These are phyloP conservation scores for Cyrtonyx montezumae DNA, from an alignment of 2,113 vertebrate genomes.

Conservation along the genomic window DNA sequence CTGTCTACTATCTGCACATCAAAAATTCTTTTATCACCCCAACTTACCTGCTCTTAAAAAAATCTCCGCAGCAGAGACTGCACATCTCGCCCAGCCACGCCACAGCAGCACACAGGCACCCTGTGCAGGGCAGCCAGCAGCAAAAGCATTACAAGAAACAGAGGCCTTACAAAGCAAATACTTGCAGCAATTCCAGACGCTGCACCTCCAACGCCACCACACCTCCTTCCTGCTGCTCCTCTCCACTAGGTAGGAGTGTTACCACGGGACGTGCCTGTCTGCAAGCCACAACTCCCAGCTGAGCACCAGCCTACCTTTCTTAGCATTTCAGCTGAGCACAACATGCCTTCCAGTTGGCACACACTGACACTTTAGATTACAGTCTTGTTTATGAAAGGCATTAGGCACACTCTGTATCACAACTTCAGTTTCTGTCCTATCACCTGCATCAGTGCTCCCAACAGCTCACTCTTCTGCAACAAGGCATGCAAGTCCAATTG, in stretches of 20 bases:
- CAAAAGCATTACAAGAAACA: background rate
- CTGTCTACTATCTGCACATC: background rate
- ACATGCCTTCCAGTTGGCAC: background rate
- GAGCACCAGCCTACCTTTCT: background rate
- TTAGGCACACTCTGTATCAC: background rate
- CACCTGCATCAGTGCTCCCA: background rate
- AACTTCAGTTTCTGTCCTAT: too few species aligned
- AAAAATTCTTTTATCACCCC: background rate
- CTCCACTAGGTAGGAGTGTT: accelerated
- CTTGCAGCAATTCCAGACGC: accelerated
- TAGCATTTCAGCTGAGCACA: background rate
- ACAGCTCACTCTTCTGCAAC: background rate
- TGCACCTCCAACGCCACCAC: background rate
- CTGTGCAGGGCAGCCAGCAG: background rate
- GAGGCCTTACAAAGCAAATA: background rate
- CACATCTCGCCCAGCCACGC: background rate
- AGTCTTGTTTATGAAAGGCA: background rate
- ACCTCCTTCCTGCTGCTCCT: background rate
- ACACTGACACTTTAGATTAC: background rate
- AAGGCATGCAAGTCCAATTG: background rate
- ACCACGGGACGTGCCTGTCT: accelerated
- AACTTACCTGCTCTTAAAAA: background rate
- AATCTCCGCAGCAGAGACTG: background rate
- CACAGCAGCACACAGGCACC: background rate
- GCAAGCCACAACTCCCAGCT: background rate